phyloP scores from a whole-genome alignment of 2,797 vertebrate species.

The Nyctibius grandis region DNA sequence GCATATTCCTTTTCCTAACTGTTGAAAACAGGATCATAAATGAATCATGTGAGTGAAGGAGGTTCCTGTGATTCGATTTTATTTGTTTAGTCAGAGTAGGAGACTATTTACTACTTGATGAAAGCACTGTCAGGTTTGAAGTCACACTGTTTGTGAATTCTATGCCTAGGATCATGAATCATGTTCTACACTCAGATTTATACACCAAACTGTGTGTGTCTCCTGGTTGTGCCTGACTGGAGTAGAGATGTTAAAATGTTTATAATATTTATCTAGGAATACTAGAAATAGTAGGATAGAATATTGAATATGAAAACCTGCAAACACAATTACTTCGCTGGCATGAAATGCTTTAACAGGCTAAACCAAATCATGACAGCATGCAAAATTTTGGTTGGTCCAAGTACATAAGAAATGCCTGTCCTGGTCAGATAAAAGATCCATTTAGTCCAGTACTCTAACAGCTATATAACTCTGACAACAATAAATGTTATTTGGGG shows the following conservation, averaged over 20 bases:
- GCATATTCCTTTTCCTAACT: background rate
- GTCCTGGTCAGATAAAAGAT: background rate
- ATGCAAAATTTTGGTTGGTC: background rate
- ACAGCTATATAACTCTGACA: too few relatives aligned
- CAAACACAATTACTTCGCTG: background rate
- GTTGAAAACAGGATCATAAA: background rate
- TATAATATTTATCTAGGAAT: background rate
- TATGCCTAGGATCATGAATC: constrained; percentile 17
- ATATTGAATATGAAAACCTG: background rate
- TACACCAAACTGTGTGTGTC: background rate
- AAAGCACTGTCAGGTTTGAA: constrained; percentile 30
- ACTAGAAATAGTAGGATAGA: background rate
- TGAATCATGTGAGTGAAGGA: background rate
- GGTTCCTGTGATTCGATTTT: background rate
- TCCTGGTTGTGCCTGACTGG: background rate
- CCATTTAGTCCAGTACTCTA: background rate
- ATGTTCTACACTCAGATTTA: background rate
- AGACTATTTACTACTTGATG: constrained; percentile 15
- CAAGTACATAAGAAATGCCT: background rate
- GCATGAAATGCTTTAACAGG: background rate
- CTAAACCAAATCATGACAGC: background rate
- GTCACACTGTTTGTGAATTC: constrained; percentile 32
- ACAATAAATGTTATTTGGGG: background rate
- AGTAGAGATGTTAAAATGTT: background rate
- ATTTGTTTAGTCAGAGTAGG: background rate